Evolutionary conservation across 1,140 invertebrate genomes (phyloP), one percentile per base, ranked within the genome.

Genomic region (Anastrepha ludens): DNA sequence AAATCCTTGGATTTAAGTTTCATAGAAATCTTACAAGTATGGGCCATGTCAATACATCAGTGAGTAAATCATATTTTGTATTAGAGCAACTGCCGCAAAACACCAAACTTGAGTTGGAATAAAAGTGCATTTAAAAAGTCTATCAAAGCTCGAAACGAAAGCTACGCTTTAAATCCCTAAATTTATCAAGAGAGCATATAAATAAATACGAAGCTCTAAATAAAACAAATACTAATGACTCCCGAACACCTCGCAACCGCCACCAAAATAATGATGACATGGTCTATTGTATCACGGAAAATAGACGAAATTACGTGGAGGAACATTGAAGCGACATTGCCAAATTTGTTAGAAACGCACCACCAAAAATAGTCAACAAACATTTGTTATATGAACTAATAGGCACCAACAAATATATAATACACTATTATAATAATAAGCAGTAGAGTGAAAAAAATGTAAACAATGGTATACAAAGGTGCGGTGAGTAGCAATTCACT

Each of bases 381-480:
- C 85, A 41, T 62, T 62, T 15, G 50, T 39, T 29, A 58, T 44
- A 44, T 39, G 44, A 41, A 29, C 8, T 58, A 41, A 29, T 74
- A 41, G 74, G 65, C 17, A 86, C 65, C 70, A 74, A 74, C 7
- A 74, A 74, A 74, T 44, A n/a, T 41, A 74, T 13, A 47, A 41
- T 15, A 67, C 39, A 67, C 6, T 41, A 41, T 15, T 62, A 17
- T 1, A 15, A 62, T 62, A 62, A 67, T 67, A 67, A 67, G 3
- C 29, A 67, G 39, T 67, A 67, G 39, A 67, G 39, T 67, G 39
- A 67, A 20, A 29, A 29, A 74, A 74, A 44, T 2, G 41, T 9
- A 74, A 15, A 44, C 1, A 74, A 44, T 13, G 15, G 86, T 88
- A 89, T 90, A 88, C 89, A 88, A 88, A 13, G 67, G 67, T 74